Percentiles rank a stretch among this genome's conserved stretches.
phyloP scores from a whole-genome alignment of 2,888 invertebrate genomes.

The Dicyrtoma fusca region DNA sequence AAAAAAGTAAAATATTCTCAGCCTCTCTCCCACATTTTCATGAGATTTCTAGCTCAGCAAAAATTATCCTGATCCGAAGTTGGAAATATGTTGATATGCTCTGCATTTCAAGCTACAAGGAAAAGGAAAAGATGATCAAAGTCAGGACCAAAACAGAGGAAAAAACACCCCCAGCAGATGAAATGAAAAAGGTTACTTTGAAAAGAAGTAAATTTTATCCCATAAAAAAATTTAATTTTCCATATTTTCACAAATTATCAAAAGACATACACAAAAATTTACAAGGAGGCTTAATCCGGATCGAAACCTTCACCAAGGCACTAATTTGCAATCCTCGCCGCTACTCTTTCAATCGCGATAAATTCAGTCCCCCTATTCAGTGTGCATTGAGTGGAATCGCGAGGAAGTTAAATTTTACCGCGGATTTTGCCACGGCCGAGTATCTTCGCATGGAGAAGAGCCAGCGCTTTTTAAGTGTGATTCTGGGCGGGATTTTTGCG shows the following conservation, averaged over 20 bases:
- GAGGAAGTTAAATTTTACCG: background rate
- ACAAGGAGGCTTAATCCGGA: background rate
- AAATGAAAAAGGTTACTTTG: too few species aligned
- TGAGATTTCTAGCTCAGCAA: background rate
- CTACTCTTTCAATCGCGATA: background rate
- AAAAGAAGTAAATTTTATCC: background rate
- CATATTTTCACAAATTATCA: background rate
- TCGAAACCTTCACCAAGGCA: background rate
- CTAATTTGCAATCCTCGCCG: background rate
- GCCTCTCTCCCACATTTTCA: background rate
- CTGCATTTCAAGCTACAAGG: background rate
- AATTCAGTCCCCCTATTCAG: background rate
- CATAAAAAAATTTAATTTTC: background rate
- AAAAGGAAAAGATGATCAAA: background rate
- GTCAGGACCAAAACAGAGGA: background rate
- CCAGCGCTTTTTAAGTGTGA: background rate
- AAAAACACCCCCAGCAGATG: too few species aligned
- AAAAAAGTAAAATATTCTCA: background rate
- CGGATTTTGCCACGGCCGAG: conserved; percentile 18
- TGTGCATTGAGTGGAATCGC: background rate
- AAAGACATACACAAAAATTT: background rate
- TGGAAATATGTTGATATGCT: background rate
- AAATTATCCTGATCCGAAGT: background rate
- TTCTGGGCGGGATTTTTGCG: too few species aligned
- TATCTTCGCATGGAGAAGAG: conserved; percentile 28